Conservation (phyloP, 2,888 invertebrate species). For the Iselma pallidipennis region DNA sequence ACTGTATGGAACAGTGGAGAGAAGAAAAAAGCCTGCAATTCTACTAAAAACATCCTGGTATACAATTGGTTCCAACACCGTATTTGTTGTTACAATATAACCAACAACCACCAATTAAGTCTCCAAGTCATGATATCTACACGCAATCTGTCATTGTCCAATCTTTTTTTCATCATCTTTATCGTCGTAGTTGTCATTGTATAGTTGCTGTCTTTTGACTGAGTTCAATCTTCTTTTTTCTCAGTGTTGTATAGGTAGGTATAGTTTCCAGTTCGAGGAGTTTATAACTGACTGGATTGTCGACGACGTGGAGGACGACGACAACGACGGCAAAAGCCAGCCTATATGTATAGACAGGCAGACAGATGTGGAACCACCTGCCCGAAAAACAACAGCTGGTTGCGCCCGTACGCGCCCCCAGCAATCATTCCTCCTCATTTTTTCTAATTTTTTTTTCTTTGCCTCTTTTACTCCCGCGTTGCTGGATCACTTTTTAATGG, state of each 20-base stretch:
- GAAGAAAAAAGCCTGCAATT: background rate
- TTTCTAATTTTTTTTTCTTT: conserved; percentile 8
- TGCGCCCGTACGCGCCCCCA: conserved; percentile 37
- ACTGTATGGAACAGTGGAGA: too few species aligned
- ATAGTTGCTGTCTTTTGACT: too few species aligned
- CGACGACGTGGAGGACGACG: background rate
- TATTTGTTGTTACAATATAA: background rate
- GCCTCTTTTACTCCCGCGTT: background rate
- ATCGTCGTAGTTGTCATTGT: too few species aligned
- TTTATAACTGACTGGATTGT: background rate
- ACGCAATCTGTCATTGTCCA: background rate
- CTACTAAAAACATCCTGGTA: background rate
- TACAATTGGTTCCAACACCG: background rate
- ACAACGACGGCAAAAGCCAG: background rate
- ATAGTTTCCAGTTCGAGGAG: background rate
- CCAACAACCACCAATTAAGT: background rate
- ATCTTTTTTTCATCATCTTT: background rate
- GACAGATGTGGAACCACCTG: conserved; percentile 46
- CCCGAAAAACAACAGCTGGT: conserved; percentile 44
- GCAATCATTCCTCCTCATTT: conserved; percentile 20
- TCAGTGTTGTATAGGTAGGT: too few species aligned
- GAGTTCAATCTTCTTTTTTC: background rate
- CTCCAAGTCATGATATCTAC: background rate
- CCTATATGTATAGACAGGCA: background rate
- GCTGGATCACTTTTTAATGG: conserved; percentile 27